Evolutionary conservation across 2,113 vertebrate genomes (phyloP).

Genomic region (Galeopterus variegatus): DNA sequence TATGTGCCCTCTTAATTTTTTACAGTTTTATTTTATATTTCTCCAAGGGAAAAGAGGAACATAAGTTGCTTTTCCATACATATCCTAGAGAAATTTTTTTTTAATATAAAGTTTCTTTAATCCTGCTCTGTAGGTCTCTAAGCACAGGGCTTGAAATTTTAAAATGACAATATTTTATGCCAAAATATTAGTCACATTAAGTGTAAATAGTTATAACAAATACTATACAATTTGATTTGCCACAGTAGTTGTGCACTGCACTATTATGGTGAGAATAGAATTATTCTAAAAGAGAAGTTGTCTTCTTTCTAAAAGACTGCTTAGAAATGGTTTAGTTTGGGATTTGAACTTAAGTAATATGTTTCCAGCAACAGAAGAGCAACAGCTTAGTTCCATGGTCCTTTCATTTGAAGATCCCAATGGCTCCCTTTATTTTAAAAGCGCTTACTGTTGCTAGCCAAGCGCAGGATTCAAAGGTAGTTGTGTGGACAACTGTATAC

Average conservation of each 20-base stretch:
- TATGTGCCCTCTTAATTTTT: neutral
- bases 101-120: neutral
- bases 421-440: neutral
- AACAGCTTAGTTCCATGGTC: neutral
- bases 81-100: neutral
- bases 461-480: neutral
- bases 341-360: neutral
- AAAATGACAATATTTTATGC: slow-evolving; percentile 42
- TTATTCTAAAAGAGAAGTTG: slow-evolving; percentile 48
- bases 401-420: neutral
- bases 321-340: slow-evolving; percentile 46
- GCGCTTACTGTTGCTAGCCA: neutral
- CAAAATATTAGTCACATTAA: slow-evolving; percentile 26
- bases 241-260: neutral
- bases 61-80: slow-evolving; percentile 28
- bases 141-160: slow-evolving; percentile 31
- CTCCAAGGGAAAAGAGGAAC: neutral
- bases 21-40: slow-evolving; percentile 33
- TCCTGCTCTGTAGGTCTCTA: slow-evolving; percentile 32
- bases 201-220: slow-evolving; percentile 15
- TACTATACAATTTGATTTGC: slow-evolving; percentile 15
- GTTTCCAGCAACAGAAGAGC: neutral
- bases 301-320: slow-evolving; percentile 31
- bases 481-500: neutral
- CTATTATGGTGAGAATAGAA: neutral